These are phyloP conservation scores for Liparis tanakae DNA, from an alignment of 2,797 vertebrate species.

Conservation along the genomic window DNA sequence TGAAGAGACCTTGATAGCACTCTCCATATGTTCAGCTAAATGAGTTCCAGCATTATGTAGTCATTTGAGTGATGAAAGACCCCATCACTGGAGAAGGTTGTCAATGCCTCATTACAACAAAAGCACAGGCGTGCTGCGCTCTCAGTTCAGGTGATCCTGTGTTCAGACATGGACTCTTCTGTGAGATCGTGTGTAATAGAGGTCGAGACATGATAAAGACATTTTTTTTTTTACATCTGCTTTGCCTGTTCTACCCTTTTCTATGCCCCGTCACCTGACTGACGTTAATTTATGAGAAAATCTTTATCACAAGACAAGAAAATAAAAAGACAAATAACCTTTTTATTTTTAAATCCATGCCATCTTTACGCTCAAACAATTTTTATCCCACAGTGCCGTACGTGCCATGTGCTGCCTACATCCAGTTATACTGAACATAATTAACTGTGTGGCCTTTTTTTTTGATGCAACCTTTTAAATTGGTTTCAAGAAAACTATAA, in stretches of 20 bases:
- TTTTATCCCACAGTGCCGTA: background rate
- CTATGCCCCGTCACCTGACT: background rate
- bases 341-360: slow-evolving; percentile 17
- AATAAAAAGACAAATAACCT: slow-evolving; percentile 7
- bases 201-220: slow-evolving; percentile 16
- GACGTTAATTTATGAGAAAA: slow-evolving; percentile 8
- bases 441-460: slow-evolving; percentile 33
- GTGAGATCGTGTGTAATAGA: slow-evolving; percentile 12
- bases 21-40: slow-evolving; percentile 75
- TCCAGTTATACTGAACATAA: slow-evolving; percentile 27
- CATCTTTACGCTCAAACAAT: background rate
- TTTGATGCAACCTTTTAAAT: slow-evolving; percentile 60
- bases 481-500: slow-evolving; percentile 58
- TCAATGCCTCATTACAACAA: slow-evolving; percentile 59
- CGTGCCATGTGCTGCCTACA: background rate
- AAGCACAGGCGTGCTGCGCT: slow-evolving; percentile 15
- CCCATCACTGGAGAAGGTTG: slow-evolving; percentile 57
- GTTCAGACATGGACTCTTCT: slow-evolving; percentile 9
- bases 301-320: background rate
- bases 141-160: slow-evolving; percentile 24
- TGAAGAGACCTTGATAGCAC: slow-evolving; percentile 63
- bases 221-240: slow-evolving; percentile 10
- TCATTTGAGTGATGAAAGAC: slow-evolving; percentile 68
- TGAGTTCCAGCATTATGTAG: slow-evolving; percentile 60
- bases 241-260: background rate